Evolutionary conservation across 2,888 invertebrate species (phyloP), one percentile per base, ranked within the genome.

Genomic region (Aethes cnicana): DNA sequence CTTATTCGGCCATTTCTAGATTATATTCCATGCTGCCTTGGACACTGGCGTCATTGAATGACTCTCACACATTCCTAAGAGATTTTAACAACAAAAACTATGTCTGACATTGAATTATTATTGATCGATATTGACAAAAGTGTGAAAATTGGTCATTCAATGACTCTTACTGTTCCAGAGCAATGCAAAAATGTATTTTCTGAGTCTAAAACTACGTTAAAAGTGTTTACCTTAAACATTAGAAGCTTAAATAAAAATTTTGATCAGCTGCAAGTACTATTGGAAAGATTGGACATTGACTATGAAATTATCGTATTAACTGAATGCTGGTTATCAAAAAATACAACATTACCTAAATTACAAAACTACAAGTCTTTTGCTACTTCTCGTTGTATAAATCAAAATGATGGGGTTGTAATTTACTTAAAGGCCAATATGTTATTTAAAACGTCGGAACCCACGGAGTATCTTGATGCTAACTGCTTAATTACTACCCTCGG

Each of bases 41-140:
- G 37, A 5, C 23, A 8, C 12, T 5, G 8, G 23, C 37, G 7
- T 16, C n/a, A 12, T 25, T 12, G n/a, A 14, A 3, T 1, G 8
- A 16, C 6, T 32, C 7, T 2, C 4, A 14, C n/a, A 8, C 6
- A 1, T 37, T 14, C 12, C 11, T 14, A n/a, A 4, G 14, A 14
- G 11, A 7, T 23, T n/a, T n/a, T n/a, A n/a, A n/a, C n/a, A n/a
- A n/a, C n/a, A n/a, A n/a, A n/a, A n/a, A n/a, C n/a, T 4, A 37
- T 25, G 16, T 23, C 23, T 23, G n/a, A 37, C 7, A 14, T 37
- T 2, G 23, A 37, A 16, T 23, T 4, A 4, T 8, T 23, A 11
- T 25, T 23, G 14, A 21, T 6, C 8, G 37, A 37, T 37, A 37
- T 37, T 37, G 37, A 37, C 37, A 25, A 23, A 11, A 37, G 16